Evolutionary conservation across 2,888 invertebrate genomes (phyloP), one percentile per base, ranked within the genome.

Genomic region (Diaprepes abbreviatus): DNA sequence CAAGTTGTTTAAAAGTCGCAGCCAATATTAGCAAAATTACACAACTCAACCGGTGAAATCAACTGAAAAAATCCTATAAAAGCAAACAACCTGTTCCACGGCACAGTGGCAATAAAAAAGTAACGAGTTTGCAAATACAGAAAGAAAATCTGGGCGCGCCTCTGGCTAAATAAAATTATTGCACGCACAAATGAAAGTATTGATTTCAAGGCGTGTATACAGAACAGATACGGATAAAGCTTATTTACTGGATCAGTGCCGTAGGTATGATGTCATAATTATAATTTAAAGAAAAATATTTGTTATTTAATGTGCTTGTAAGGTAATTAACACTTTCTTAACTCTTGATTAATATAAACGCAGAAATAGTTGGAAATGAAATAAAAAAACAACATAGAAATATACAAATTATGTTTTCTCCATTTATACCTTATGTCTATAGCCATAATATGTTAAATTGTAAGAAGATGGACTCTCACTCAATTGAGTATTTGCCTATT

Each of bases 141-240:
- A 55, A 52, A 19, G 19, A 36, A 73, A 50, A 52, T 17, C 55
- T 6, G 52, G 55, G 62, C 6, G 45, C 67, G 67, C 67, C 55
- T 4, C 67, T 67, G 67, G 31, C 21, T 67, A 24, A 16, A 50
- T 62, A 54, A 69, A 63, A 65, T 70, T 65, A 70, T 59, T 58
- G 60, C 70, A 70, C 59, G 60, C 64, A 70, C 60, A 70, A 73
- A 71, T 68, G 73, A 78, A 74, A 76, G 76, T 77, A 77, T 76
- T 72, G 75, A 77, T 77, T 76, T 70, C 66, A 65, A 74, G 75
- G 75, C 74, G 74, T 75, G 73, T 67, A 50, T 43, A 59, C 58
- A 28, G 65, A 58, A 59, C 65, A 35, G 28, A 50, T 45, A 52
- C 45, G 45, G 48, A 67, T 59, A 66, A 66, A 28, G 60, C 62